A percentile compares a stretch with the other conserved stretches of the same genome.
These are phyloP conservation scores for Limnothrissa miodon DNA, from an alignment of 2,113 vertebrate species.

Conservation along the genomic window DNA sequence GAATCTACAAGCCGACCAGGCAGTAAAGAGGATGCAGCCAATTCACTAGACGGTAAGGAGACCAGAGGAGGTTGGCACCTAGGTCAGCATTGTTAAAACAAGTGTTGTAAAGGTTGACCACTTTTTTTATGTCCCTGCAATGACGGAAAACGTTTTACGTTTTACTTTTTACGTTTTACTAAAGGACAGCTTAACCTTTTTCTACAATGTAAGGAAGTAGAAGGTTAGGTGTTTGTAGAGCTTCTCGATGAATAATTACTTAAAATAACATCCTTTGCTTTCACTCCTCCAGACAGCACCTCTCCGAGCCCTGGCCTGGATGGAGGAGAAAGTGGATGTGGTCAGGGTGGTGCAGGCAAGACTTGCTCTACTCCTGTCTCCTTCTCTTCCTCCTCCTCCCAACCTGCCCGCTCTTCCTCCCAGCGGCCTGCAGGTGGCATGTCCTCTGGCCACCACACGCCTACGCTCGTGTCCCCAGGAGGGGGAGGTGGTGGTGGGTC, in stretches of 20 bases:
- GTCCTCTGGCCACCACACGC: conserved; percentile 79
- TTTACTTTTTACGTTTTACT: no score
- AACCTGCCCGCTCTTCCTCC: conserved; percentile 80
- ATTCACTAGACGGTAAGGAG: conserved; percentile 80
- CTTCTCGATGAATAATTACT: background rate
- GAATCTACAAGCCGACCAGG: conserved; percentile 76
- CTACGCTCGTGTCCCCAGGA: conserved; percentile 80
- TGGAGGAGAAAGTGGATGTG: conserved; percentile 72
- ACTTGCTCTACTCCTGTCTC: conserved; percentile 73
- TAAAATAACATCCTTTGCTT: background rate
- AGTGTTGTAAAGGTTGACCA: no score
- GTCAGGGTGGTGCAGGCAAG: conserved; percentile 73
- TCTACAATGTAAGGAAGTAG: background rate
- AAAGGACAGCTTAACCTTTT: background rate
- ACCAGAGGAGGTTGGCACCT: background rate
- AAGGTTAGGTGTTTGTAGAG: background rate
- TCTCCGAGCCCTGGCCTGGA: conserved; percentile 73
- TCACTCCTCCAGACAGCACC: conserved; percentile 55
- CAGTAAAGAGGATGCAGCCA: conserved; percentile 76
- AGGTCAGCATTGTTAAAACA: no score
- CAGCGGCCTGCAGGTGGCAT: conserved; percentile 77
- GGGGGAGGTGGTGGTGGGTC: conserved; percentile 58
- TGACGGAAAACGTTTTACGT: no score
- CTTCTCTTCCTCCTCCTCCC: conserved; percentile 71
- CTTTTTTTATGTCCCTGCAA: no score